phyloP scores from a whole-genome alignment of 2,113 vertebrate species.

The Pardalotus punctatus region DNA sequence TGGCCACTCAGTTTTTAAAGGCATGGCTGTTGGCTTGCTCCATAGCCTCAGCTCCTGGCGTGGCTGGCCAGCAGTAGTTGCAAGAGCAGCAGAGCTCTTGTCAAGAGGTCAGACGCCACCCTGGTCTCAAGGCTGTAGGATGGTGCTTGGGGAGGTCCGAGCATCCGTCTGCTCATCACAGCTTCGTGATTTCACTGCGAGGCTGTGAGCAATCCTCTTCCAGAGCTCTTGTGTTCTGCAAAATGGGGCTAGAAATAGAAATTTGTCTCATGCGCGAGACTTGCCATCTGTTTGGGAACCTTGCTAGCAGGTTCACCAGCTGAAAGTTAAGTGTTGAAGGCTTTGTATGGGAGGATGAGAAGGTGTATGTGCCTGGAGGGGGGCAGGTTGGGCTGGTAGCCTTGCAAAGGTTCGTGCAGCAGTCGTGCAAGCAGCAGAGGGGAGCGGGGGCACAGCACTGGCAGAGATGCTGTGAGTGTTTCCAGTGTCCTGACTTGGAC shows the following conservation, averaged over 20 bases:
- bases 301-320: conserved; percentile 23
- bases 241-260: conserved; percentile 35
- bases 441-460: neutral
- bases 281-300: conserved; percentile 53
- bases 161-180: accelerated
- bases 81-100: neutral
- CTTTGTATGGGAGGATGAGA: neutral
- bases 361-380: neutral
- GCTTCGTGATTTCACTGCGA: neutral
- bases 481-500: accelerated
- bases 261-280: neutral
- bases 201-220: neutral
- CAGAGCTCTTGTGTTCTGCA: conserved; percentile 12
- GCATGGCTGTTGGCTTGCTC: neutral
- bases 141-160: accelerated
- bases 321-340: neutral
- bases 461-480: accelerated
- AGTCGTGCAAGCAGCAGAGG: accelerated
- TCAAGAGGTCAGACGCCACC: neutral
- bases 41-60: neutral
- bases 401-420: neutral
- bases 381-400: neutral
- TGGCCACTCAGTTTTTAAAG: neutral
- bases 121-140: neutral
- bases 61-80: neutral